Conservation (phyloP, 2,113 vertebrate species). For the Tauraco erythrolophus region DNA sequence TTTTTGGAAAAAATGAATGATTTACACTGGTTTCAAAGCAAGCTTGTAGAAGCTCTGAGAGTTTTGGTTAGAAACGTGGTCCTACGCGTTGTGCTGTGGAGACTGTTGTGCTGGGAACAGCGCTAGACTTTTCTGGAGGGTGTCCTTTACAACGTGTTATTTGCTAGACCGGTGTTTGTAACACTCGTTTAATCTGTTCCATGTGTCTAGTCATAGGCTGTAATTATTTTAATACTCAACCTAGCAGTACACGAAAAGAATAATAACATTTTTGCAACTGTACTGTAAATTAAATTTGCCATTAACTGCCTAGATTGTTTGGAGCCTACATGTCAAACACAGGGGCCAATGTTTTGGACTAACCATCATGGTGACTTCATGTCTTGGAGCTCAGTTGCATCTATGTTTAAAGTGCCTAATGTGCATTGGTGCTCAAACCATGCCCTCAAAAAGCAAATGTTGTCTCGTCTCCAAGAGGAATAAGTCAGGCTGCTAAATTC, state of each 20-base stretch:
- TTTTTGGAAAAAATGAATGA: neutral
- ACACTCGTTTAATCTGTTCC: neutral
- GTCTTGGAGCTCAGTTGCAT: neutral
- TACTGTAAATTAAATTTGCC: neutral
- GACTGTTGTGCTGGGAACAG: neutral
- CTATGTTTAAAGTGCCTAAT: neutral
- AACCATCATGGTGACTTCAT: neutral
- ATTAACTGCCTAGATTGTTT: neutral
- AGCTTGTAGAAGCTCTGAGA: neutral
- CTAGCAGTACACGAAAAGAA: neutral
- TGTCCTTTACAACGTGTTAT: neutral
- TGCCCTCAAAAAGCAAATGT: neutral
- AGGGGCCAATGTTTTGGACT: neutral
- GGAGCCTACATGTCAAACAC: fast-evolving
- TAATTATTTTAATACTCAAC: neutral
- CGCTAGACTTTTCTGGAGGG: neutral
- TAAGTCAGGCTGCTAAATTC: neutral
- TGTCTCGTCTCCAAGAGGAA: neutral
- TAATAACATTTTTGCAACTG: neutral
- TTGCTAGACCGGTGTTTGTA: neutral
- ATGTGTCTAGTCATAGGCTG: neutral
- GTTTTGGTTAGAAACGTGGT: neutral
- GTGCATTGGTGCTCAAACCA: neutral
- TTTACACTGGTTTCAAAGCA: neutral
- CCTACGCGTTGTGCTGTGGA: neutral